Base-by-base conservation (phyloP, 2,888 invertebrate genomes). In the Apodemia duryi region DNA sequence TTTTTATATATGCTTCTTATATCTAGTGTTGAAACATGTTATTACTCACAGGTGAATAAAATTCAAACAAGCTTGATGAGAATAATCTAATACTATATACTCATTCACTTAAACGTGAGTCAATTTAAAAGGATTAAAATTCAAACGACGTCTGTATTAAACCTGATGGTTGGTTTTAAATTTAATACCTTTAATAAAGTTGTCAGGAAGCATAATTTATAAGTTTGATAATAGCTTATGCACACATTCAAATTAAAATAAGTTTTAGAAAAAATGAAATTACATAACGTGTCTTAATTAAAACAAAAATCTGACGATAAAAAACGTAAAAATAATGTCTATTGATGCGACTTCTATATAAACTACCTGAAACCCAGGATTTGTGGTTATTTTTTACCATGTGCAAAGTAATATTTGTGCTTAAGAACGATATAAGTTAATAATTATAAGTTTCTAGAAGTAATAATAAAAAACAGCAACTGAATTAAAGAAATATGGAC, bases 41-140 rank as follows among this genome's bases (percentile, higher is more conserved):
- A 51, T 61, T 65, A 49, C 61, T 41, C 67, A 70, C 68, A 72
- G 70, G 71, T 71, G 69, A 73, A 72, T 65, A 71, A 72, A 67
- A 71, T 68, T 28, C 13, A 61, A 61, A 60, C 35, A 46, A 60
- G 49, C 13, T 61, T 13, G 57, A 32, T 29, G 57, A 57, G 57
- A 32, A 57, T 28, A 29, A 11, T 13, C 57, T 57, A 13, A 57
- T 29, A 32, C 6, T 57, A 29, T 32, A 57, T 57, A 57, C 29
- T 54, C 54, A 54, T 54, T 54, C 54, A 29, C 54, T 57, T 57
- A 32, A 32, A 32, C 32, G 57, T 57, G 57, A 57, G 57, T 57
- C 57, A 57, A 57, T 57, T 57, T 32, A 29, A 57, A 28, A 57
- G 32, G 57, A 57, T 57, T 57, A 57, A 32, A 57, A 57, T 57